phyloP scores from a whole-genome alignment of 2,797 vertebrate genomes.

The Ctenosaura bakeri region DNA sequence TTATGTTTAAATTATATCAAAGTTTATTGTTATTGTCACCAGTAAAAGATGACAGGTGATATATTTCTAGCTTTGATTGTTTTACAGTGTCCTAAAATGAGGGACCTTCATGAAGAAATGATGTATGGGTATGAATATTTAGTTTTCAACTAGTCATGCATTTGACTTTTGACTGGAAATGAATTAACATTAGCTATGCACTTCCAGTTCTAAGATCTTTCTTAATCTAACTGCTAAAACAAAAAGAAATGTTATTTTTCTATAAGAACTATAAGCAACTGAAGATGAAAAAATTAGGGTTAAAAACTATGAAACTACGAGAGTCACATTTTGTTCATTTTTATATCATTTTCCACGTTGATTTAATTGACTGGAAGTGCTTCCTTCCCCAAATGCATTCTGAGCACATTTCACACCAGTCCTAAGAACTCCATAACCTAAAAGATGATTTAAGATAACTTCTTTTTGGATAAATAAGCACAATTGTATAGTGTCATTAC shows the following conservation, averaged over 20 bases:
- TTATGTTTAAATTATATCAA: slow-evolving; percentile 38
- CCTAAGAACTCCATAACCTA: not conserved
- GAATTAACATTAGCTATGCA: not conserved
- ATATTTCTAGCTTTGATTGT: slow-evolving; percentile 27
- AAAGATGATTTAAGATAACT: not conserved
- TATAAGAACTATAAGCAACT: not conserved
- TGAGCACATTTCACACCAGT: not conserved
- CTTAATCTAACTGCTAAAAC: not conserved
- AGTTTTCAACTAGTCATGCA: not conserved
- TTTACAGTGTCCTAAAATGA: slow-evolving; percentile 3
- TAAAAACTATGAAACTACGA: not conserved
- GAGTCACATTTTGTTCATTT: not conserved
- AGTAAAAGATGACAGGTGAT: slow-evolving; percentile 23
- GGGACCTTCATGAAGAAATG: not conserved
- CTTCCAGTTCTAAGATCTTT: not conserved
- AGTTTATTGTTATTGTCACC: slow-evolving; percentile 29
- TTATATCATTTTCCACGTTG: not conserved
- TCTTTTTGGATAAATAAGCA: no score
- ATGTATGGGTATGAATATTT: not conserved
- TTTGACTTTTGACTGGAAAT: no score
- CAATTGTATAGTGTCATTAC: no score
- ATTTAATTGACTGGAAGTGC: not conserved
- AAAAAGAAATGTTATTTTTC: not conserved
- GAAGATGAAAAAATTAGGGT: not conserved
- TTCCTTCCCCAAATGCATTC: not conserved